Base-by-base conservation (phyloP, 2,888 invertebrate genomes). In the Trissonchulus latispiculum region DNA sequence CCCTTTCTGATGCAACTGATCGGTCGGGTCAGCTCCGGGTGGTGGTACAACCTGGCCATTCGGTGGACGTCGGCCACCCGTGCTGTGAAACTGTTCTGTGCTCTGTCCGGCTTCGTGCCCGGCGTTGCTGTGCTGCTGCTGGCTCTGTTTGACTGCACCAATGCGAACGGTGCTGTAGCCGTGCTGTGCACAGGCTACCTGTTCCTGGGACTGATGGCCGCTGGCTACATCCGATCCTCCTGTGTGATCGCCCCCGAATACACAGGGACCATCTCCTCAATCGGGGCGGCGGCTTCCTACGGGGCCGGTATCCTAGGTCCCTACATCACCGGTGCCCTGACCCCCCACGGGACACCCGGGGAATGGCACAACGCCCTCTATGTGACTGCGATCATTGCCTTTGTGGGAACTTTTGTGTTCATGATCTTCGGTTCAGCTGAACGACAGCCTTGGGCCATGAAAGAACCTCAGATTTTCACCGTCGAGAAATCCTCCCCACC, bases 301-400 rank as follows among this genome's bases (percentile, higher is more conserved):
- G 15, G 8, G 32, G 66, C 66, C 66, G 66, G 66, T 29, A 64
- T 64, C 66, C 28, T n/a, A n/a, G 31, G 8, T n/a, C 66, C 66
- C 31, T 64, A 64, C 66, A 64, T 64, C n/a, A 64, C 66, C 35
- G 66, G 66, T 33, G 66, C 66, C 32, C 35, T 64, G n/a, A 64
- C 66, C 35, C 66, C 66, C 32, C 35, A 64, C 28, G 66, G 66
- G 15, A 48, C 48, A 48, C 8, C 48, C 8, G 48, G 48, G 8
- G 48, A 23, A 23, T 48, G 48, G 48, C 48, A 48, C 23, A 48
- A 48, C 23, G 48, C 48, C 48, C 48, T 48, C 23, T 48, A 15
- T 48, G 48, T 48, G 23, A 48, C 48, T 15, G 48, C 8, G 8
- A 23, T 23, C 48, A 48, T 48, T 8, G 48, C 8, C 23, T 23